Evolutionary conservation across 1,140 invertebrate genomes (phyloP).

Genomic region (Tetraneura akinire): DNA sequence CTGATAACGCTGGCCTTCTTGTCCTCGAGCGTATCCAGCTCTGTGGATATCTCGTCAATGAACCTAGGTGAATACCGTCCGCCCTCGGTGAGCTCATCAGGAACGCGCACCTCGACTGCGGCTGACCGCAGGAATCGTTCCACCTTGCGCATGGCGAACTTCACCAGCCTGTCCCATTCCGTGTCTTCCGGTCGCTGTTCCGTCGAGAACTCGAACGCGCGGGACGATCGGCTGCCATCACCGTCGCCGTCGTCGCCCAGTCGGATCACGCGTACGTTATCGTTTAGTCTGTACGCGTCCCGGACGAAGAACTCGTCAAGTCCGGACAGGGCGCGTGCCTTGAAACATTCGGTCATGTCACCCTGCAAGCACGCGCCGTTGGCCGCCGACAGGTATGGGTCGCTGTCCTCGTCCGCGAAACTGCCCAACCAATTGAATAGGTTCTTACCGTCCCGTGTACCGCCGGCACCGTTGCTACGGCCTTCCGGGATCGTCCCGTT

Average conservation of each 20-base stretch:
- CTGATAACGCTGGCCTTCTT: conserved; percentile 77
- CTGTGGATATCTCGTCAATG: conserved; percentile 78
- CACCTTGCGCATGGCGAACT: conserved; percentile 71
- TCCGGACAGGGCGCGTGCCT: conserved; percentile 71
- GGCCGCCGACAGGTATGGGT: conserved; percentile 72
- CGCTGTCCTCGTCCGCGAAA: conserved; percentile 69
- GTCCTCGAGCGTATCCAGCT: conserved; percentile 77
- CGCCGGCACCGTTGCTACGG: conserved; percentile 1
- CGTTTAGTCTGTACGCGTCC: conserved; percentile 64
- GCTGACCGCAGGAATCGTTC: conserved; percentile 75
- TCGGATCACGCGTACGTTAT: conserved; percentile 70
- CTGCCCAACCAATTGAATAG: conserved; percentile 75
- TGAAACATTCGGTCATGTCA: conserved; percentile 78
- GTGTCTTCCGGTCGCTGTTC: conserved; percentile 69
- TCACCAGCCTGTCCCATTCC: conserved; percentile 77
- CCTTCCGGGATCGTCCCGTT: background rate
- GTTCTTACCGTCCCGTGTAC: conserved; percentile 63
- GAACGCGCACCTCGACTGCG: conserved; percentile 71
- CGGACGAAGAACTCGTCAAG: conserved; percentile 76
- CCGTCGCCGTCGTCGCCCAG: conserved; percentile 58
- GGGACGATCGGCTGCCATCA: conserved; percentile 60
- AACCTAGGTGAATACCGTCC: conserved; percentile 74
- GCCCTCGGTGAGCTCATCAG: conserved; percentile 68
- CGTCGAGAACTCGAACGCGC: conserved; percentile 65
- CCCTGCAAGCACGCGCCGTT: conserved; percentile 73